These are phyloP conservation scores for Ptychobarbus kaznakovi DNA, from an alignment of 2,797 vertebrate species.

Conservation along the genomic window DNA sequence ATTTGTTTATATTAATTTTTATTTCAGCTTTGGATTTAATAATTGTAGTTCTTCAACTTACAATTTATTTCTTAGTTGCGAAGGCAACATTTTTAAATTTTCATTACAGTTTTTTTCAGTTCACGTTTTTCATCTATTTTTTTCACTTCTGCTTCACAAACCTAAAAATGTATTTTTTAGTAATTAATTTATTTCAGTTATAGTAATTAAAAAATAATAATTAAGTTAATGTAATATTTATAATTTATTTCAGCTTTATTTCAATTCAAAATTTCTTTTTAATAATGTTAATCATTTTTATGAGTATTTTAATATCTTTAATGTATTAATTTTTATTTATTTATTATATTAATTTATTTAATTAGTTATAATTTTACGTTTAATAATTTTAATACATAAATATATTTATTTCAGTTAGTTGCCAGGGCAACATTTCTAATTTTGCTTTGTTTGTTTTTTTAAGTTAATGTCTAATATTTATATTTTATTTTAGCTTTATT, in stretches of 20 bases:
- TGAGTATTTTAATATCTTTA: background rate
- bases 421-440: background rate
- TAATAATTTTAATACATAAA: background rate
- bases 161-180: background rate
- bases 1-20: background rate
- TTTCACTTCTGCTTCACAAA: background rate
- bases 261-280: background rate
- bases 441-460: too few relatives aligned
- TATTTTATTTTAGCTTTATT: background rate
- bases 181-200: background rate
- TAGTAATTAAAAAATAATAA: background rate
- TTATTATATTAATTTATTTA: background rate
- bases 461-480: background rate
- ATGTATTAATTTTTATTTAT: background rate
- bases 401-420: background rate
- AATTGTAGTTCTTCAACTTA: background rate
- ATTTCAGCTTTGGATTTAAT: background rate
- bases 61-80: background rate
- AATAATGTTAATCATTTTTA: background rate
- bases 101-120: background rate
- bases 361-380: background rate
- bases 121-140: background rate
- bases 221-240: background rate
- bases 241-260: background rate
- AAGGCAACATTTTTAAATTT: background rate